Evolutionary conservation across 2,113 vertebrate species (phyloP), one percentile per base, ranked within the genome.

Genomic region (Nothoprocta pentlandii): DNA sequence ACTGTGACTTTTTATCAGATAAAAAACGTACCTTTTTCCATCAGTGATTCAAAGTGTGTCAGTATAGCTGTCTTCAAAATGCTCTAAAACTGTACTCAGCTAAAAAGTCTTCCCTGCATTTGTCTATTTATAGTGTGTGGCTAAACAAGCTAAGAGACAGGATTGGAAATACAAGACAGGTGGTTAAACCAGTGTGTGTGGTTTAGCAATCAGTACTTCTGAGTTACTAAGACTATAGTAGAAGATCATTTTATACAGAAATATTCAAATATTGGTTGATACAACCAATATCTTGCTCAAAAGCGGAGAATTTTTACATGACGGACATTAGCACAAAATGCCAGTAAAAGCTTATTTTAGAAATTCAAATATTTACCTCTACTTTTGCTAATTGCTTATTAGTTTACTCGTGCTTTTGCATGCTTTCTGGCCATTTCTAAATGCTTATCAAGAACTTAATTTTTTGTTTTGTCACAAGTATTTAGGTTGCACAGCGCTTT

Each of bases 351-450:
- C 13, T 20, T 12, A 2, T 2, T 3, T 68, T 54, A 73, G 62
- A 70, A 77, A 63, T 54, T 17, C n/a, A 53, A 26, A n/a, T 54
- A 3, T 58, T 53, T 78, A 25, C 12, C 67, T 66, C 22, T 80
- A 2, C 7, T 51, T 87, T 69, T 75, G 64, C 10, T 73, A 58
- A 67, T 44, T 70, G 68, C 10, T 16, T 12, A 77, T 13, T 41
- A 69, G 39, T 54, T 79, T 41, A 85, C 7, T 53, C 30, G 34
- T 42, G 22, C 2, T 62, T 79, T 73, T 39, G 23, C 7, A 47
- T 10, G 20, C 32, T 42, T 81, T 81, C 54, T 13, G 58, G 20
- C 3, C 73, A 83, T 93, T 94, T 64, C 30, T 54, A 36, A 94
- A 3, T 51, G 9, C 9, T 64, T 94, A 12, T 71, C 47, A 82